phyloP scores from a whole-genome alignment of 2,797 vertebrate species.

The Acrocephalus scirpaceus region DNA sequence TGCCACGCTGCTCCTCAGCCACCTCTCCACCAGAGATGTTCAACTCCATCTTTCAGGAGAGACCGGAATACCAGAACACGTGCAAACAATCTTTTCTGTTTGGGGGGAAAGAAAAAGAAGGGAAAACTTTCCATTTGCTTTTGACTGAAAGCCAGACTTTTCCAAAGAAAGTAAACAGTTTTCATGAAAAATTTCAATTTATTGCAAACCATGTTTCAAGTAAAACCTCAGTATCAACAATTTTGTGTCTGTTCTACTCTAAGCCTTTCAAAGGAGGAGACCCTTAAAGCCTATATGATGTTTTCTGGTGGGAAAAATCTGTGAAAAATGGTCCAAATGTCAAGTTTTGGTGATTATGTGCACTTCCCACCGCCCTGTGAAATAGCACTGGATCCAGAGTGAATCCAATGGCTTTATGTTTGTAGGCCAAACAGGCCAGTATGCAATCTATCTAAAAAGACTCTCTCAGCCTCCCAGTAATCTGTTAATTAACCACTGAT shows the following conservation, averaged over 20 bases:
- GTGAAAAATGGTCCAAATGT: conserved; percentile 1
- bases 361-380: accelerated
- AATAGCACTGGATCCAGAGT: background rate
- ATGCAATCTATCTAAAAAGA: background rate
- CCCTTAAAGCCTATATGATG: background rate
- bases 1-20: accelerated
- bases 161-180: conserved; percentile 18
- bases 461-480: background rate
- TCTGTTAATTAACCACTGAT: background rate
- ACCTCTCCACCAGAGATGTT: background rate
- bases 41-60: background rate
- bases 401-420: background rate
- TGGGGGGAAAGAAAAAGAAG: background rate
- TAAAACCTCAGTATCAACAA: background rate
- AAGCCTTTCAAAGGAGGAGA: background rate
- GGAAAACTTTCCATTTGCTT: background rate
- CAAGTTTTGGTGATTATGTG: background rate
- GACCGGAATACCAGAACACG: background rate
- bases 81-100: background rate
- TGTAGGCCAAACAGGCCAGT: background rate
- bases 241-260: background rate
- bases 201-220: background rate
- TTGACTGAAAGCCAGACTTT: background rate
- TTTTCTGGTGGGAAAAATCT: conserved; percentile 37
- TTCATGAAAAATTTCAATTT: conserved; percentile 13